phyloP scores from a whole-genome alignment of 2,797 vertebrate genomes.

The Alca torda region DNA sequence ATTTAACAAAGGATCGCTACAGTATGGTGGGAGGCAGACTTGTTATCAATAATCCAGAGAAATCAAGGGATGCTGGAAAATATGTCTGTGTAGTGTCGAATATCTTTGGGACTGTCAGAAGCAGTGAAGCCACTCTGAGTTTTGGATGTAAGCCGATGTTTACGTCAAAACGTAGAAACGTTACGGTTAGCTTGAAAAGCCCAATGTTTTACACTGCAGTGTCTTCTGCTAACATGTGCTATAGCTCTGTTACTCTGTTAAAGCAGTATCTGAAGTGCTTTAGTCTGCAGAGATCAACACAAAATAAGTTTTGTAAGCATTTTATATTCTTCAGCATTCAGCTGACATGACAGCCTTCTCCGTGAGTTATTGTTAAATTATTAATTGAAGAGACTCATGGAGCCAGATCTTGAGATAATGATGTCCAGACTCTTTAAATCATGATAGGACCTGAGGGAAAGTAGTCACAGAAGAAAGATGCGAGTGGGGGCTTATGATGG shows the following conservation, averaged over 20 bases:
- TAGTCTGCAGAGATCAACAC: not conserved
- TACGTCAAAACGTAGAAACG: not conserved
- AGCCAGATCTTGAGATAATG: not conserved
- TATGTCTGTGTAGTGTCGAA: conserved; percentile 91
- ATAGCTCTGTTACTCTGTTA: not conserved
- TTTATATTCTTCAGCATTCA: not conserved
- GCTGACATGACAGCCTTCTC: not conserved
- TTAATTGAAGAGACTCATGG: not conserved
- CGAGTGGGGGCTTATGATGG: not conserved
- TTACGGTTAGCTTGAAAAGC: not conserved
- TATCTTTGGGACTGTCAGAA: conserved; percentile 86
- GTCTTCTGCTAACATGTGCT: not conserved
- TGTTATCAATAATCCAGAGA: conserved; percentile 88
- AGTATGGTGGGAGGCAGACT: conserved; percentile 89
- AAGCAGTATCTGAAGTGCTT: not conserved
- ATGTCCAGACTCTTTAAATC: not conserved
- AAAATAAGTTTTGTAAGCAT: not conserved
- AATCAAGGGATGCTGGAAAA: conserved; percentile 84
- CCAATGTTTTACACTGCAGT: not conserved
- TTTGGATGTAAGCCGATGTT: conserved; percentile 90
- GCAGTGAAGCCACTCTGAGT: conserved; percentile 86
- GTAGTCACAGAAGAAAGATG: not conserved
- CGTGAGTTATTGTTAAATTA: not conserved
- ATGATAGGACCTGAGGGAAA: not conserved
- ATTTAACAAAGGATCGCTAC: conserved; percentile 83